These are phyloP conservation scores for Chionodraco myersi DNA, from an alignment of 2,113 vertebrate genomes.

Conservation along the genomic window DNA sequence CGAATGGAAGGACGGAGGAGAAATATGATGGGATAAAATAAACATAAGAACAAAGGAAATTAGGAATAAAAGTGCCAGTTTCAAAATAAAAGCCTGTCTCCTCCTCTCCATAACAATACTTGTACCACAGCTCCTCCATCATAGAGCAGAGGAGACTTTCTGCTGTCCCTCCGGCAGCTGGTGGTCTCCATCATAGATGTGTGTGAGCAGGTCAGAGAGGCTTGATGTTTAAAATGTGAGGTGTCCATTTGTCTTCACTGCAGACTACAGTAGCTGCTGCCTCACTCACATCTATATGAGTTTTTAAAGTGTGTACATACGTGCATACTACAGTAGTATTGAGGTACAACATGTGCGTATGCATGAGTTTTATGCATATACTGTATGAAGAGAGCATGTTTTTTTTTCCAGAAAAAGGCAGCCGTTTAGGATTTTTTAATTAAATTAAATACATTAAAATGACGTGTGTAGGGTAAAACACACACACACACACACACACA, in stretches of 20 bases:
- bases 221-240: not conserved
- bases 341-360: not conserved
- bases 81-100: not conserved
- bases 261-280: not conserved
- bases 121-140: not conserved
- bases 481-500: too few species aligned
- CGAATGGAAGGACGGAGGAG: too few species aligned
- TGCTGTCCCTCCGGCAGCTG: constrained; percentile 3
- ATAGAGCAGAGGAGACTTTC: rapidly evolving
- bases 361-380: not conserved
- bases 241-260: not conserved
- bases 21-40: too few species aligned
- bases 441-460: too few species aligned
- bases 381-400: not conserved
- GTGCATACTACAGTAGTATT: too few species aligned
- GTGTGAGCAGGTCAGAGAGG: not conserved
- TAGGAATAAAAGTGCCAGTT: not conserved
- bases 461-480: too few species aligned
- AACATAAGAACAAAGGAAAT: too few species aligned
- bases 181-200: not conserved
- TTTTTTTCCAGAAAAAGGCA: too few species aligned
- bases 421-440: too few species aligned
- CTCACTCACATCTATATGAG: not conserved
- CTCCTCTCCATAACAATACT: not conserved
- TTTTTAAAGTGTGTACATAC: too few species aligned